Conservation (phyloP, 2,797 vertebrate genomes). For the Spinus olivaceus region DNA sequence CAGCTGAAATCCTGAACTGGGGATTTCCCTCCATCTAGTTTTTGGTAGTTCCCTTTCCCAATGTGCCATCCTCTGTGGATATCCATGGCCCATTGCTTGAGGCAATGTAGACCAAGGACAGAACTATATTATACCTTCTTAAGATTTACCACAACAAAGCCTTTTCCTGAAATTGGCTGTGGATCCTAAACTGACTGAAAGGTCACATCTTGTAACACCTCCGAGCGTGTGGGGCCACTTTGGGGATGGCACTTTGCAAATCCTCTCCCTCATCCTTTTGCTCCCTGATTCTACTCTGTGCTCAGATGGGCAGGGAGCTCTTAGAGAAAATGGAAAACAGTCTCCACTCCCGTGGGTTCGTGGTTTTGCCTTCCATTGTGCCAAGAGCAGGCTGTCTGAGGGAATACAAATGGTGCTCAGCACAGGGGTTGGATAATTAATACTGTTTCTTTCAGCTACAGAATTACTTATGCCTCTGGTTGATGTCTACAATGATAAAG, state of each 20-base stretch:
- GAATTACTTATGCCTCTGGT: neutral
- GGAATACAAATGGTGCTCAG: neutral
- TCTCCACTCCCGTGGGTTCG: neutral
- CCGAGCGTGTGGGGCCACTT: rapidly evolving
- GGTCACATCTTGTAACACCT: neutral
- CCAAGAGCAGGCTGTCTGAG: neutral
- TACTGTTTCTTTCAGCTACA: neutral
- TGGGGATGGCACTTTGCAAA: neutral
- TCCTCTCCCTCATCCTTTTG: neutral
- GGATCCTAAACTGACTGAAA: neutral
- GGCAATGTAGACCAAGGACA: neutral
- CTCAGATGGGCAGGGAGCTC: neutral
- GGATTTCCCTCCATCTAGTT: neutral
- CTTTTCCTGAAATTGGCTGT: neutral
- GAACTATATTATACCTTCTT: neutral
- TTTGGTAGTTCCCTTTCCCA: neutral
- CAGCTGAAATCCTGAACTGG: neutral
- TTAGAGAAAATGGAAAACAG: neutral
- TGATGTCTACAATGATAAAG: neutral
- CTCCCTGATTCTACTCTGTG: neutral
- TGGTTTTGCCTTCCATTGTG: neutral
- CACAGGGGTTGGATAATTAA: neutral
- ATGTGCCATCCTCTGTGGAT: neutral
- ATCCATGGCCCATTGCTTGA: neutral
- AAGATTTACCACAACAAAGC: neutral